Conservation (phyloP, 53 echinoderm and acorn worm genomes). For the Holothuria scabra region DNA sequence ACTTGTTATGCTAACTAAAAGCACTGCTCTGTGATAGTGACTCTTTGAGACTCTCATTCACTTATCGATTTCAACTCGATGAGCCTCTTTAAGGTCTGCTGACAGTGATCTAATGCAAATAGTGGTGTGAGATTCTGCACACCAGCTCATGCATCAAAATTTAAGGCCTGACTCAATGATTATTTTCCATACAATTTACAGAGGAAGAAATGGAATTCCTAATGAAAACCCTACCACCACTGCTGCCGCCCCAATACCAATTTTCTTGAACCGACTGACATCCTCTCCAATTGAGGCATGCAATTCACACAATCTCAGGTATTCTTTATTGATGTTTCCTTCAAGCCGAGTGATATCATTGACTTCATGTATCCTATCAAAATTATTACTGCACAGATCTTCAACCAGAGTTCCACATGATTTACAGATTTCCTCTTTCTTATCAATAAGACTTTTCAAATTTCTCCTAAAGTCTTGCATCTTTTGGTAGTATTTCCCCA, state of each 20-base stretch:
- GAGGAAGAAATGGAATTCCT: constrained; percentile 11
- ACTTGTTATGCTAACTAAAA: too few species aligned
- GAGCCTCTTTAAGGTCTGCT: too few species aligned
- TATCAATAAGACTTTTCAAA: neutral
- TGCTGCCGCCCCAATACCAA: constrained; percentile 14
- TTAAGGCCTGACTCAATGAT: too few species aligned
- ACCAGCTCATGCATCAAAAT: too few species aligned
- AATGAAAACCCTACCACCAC: constrained; percentile 31
- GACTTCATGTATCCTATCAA: constrained; percentile 14
- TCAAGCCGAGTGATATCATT: neutral
- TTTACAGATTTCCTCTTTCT: neutral
- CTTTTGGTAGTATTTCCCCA: constrained; percentile 19
- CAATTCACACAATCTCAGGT: neutral
- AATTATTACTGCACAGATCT: constrained; percentile 23
- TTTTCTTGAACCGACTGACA: neutral
- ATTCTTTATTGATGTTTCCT: neutral
- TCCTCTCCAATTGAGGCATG: constrained; percentile 1
- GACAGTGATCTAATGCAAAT: too few species aligned
- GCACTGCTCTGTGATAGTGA: too few species aligned
- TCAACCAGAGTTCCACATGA: constrained; percentile 20
- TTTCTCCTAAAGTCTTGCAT: constrained; percentile 18
- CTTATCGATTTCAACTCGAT: too few species aligned
- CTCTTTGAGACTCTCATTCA: too few species aligned
- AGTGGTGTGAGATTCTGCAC: too few species aligned
- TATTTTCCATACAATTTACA: neutral